Conservation (phyloP, 2,113 vertebrate species). For the Micromys minutus region DNA sequence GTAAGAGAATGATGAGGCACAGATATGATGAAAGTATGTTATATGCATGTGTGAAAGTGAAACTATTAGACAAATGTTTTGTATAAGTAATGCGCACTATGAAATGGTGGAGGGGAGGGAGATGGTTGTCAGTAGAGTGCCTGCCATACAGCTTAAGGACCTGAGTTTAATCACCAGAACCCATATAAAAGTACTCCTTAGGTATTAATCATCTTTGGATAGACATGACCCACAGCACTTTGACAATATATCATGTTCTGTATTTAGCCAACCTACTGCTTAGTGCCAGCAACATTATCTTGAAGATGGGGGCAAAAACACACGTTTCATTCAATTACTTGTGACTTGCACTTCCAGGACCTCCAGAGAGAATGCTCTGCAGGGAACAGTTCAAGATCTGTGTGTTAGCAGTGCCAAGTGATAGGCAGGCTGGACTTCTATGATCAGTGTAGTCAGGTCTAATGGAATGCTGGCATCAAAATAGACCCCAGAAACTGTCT, state of each 20-base stretch:
- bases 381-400: not conserved
- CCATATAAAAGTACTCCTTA: not conserved
- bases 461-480: not conserved
- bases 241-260: slow-evolving; percentile 11
- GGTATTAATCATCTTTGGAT: slow-evolving; percentile 13
- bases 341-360: not conserved
- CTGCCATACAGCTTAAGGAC: not conserved
- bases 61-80: not conserved
- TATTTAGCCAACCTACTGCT: slow-evolving; percentile 2
- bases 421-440: not conserved
- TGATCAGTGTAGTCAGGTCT: not conserved
- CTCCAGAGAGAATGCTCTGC: not conserved
- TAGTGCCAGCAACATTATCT: not conserved
- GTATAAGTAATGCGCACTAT: not conserved
- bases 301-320: not conserved
- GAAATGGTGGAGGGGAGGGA: not conserved
- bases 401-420: not conserved
- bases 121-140: not conserved
- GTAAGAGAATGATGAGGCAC: not conserved
- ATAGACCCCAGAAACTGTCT: not conserved
- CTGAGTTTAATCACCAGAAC: not conserved
- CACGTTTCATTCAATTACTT: slow-evolving; percentile 17
- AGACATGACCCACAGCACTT: not conserved
- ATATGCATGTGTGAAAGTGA: not conserved
- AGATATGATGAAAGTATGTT: not conserved